A percentile compares a stretch with the other conserved stretches of the same genome.
These are phyloP conservation scores for Drosophila kohkoa DNA, from an alignment of 1,140 invertebrate genomes.

Conservation along the genomic window DNA sequence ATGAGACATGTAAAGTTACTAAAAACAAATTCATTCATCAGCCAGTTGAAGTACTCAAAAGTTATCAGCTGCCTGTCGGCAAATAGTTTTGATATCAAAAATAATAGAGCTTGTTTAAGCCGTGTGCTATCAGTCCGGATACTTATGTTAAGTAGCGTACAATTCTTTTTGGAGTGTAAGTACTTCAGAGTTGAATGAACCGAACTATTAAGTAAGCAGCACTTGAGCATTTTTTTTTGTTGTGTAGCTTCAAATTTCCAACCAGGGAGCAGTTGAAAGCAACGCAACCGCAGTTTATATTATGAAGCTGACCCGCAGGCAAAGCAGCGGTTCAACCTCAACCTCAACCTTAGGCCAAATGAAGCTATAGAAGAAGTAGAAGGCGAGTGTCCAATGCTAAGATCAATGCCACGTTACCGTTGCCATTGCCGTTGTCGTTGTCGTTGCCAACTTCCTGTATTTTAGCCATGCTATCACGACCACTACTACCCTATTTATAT, in stretches of 20 bases:
- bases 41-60: not conserved
- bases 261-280: slow-evolving; percentile 38
- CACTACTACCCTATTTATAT: slow-evolving; percentile 74
- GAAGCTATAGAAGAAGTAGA: slow-evolving; percentile 3
- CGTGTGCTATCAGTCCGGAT: slow-evolving; percentile 17
- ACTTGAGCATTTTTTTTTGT: slow-evolving; percentile 37
- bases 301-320: slow-evolving; percentile 68
- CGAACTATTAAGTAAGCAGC: slow-evolving; percentile 30
- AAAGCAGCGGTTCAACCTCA: slow-evolving; percentile 31
- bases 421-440: slow-evolving; percentile 7
- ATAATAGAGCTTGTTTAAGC: slow-evolving; percentile 8
- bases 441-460: slow-evolving; percentile 71
- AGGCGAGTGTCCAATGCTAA: slow-evolving; percentile 70
- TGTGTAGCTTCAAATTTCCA: slow-evolving; percentile 45
- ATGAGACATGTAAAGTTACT: slow-evolving; percentile 25
- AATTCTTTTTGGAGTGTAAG: slow-evolving; percentile 14
- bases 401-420: slow-evolving; percentile 71
- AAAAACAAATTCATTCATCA: not conserved
- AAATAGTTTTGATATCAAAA: slow-evolving; percentile 11
- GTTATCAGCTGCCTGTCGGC: slow-evolving; percentile 5
- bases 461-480: slow-evolving; percentile 37
- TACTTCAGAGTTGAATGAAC: slow-evolving; percentile 44
- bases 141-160: slow-evolving; percentile 5
- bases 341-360: slow-evolving; percentile 51
- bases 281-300: slow-evolving; percentile 54